These are phyloP conservation scores for Bradypodion pumilum DNA, from an alignment of 2,797 vertebrate species.

Conservation along the genomic window DNA sequence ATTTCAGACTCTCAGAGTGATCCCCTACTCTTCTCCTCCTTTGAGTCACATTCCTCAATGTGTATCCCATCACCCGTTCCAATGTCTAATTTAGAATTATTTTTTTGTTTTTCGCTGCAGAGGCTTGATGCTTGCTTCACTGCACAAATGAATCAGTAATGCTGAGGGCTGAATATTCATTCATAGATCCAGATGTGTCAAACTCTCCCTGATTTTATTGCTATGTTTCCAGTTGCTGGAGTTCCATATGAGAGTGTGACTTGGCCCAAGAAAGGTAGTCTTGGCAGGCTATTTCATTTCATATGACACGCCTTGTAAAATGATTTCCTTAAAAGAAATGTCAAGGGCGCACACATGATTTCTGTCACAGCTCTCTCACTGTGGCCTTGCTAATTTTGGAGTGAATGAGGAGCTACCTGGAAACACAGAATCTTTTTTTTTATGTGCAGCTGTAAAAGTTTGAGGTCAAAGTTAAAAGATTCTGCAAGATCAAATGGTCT, in stretches of 20 bases:
- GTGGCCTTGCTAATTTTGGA: background rate
- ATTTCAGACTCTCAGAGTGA: too few relatives aligned
- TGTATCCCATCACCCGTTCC: background rate
- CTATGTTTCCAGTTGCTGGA: background rate
- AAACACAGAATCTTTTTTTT: too few relatives aligned
- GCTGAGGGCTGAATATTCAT: background rate
- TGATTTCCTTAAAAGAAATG: background rate
- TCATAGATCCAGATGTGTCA: background rate
- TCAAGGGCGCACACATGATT: slow-evolving; percentile 29
- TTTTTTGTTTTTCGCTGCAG: background rate
- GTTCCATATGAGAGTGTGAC: slow-evolving; percentile 12
- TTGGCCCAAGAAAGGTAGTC: background rate
- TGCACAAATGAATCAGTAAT: background rate
- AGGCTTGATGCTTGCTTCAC: background rate
- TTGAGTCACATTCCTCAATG: too few relatives aligned
- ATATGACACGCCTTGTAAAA: background rate
- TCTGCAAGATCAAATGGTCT: slow-evolving; percentile 52
- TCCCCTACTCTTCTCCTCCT: too few relatives aligned
- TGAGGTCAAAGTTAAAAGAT: slow-evolving; percentile 44
- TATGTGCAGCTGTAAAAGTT: slow-evolving; percentile 18
- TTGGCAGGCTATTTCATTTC: background rate
- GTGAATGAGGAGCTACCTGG: slow-evolving; percentile 25
- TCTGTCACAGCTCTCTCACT: background rate
- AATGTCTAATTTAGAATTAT: background rate
- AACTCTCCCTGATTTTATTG: background rate